Evolutionary conservation across 2,113 vertebrate species (phyloP).

Genomic region (Ochotona curzoniae): DNA sequence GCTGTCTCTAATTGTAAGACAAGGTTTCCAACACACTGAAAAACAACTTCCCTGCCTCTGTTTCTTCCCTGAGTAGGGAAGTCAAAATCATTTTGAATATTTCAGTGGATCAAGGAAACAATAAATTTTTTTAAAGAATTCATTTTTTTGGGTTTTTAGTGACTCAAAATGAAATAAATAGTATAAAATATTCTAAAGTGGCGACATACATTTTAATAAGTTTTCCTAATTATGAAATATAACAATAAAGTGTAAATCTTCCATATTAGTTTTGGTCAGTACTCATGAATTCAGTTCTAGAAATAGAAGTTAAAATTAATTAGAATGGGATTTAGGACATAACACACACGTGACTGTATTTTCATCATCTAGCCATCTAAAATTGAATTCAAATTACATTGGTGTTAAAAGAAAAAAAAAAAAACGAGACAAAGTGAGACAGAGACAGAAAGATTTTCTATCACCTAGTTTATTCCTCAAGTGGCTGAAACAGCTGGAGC

Average conservation of each 20-base stretch:
- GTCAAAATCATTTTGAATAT: not conserved
- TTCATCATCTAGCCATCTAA: not conserved
- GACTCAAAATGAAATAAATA: not conserved
- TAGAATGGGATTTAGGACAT: not conserved
- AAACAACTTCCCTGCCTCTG: not conserved
- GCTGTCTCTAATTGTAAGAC: not conserved
- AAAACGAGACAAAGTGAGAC: too few species aligned
- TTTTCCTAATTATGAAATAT: not conserved
- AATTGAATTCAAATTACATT: not conserved
- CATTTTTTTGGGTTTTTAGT: not conserved
- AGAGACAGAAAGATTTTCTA: too few species aligned
- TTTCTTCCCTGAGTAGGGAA: conserved; percentile 8
- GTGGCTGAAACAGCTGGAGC: too few species aligned
- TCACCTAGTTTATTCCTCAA: too few species aligned
- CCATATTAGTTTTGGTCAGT: not conserved
- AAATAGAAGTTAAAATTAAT: not conserved
- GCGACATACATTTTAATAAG: not conserved
- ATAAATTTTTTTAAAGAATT: not conserved
- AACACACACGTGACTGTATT: not conserved
- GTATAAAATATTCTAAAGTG: not conserved
- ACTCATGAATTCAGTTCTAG: not conserved
- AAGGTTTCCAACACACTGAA: not conserved
- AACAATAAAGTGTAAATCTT: not conserved
- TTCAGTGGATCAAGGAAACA: not conserved
- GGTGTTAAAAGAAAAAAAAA: too few species aligned